Evolutionary conservation across 2,797 vertebrate species (phyloP), one percentile per base, ranked within the genome.

Genomic region (Rhyacichthys aspro): DNA sequence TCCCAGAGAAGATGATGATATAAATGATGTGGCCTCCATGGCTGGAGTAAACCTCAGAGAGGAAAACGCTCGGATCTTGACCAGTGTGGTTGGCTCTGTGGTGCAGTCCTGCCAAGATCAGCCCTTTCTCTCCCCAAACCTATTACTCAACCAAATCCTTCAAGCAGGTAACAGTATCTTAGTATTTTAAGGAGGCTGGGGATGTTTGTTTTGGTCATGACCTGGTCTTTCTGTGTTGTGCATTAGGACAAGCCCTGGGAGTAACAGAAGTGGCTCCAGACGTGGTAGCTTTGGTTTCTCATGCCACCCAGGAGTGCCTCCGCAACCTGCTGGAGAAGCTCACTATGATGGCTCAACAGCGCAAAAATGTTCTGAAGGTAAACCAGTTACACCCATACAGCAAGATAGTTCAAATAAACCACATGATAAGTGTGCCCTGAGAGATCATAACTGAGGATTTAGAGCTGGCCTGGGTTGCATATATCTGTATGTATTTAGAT

Each of bases 301-400:
- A 94, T 8, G 96, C 96, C 56, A 95, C 95, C 28, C 94, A 96
- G 86, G 92, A 98, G 74, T 91, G 87, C 86, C 93, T 99, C 71
- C 88, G 93, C 72, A 92, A 90, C 58, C 92, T 98, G 52, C 81
- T 98, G 72, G 94, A 96, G 86, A 98, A 94, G 77, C 88, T 98
- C 50, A 91, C 92, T 10, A 63, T 91, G 73, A 88, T 94, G 78
- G 95, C 95, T 75, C 93, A 86, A 55, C 95, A 96, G 81, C 95
- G 95, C 74, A 89, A 90, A 69, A 82, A 85, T 39, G 79, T 87
- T 43, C 89, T 92, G 54, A 95, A 95, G 95, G 96, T 97, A 92
- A 86, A 88, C 86, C 87, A 83, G 17, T 11, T 11, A 12, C 15
- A n/a, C n/a, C n/a, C n/a, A n/a, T n/a, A n/a, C n/a, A n/a, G n/a